Percentiles rank a stretch among this genome's conserved stretches.
These are phyloP conservation scores for Taxidea taxus DNA, from an alignment of 2,113 vertebrate species.

Conservation along the genomic window DNA sequence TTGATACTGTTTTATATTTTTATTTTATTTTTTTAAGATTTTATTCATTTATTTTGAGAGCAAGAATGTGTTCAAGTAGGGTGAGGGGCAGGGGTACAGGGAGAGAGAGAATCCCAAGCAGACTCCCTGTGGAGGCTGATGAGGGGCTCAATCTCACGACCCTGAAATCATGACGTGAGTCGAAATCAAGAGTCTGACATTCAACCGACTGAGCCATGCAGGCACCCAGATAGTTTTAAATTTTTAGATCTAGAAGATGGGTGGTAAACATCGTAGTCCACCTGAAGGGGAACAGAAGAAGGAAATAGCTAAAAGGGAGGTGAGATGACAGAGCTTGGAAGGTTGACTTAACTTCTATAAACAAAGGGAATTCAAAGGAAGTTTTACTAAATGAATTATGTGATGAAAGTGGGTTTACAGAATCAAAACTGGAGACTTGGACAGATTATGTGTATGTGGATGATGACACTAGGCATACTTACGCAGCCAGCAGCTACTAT, in stretches of 20 bases:
- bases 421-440: not conserved
- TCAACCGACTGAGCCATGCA: not conserved
- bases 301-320: not conserved
- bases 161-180: not conserved
- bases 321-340: not conserved
- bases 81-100: not conserved
- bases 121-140: not conserved
- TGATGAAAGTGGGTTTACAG: not conserved
- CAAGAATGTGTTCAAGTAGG: not conserved
- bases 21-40: not conserved
- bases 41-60: not conserved
- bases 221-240: not conserved
- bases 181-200: not conserved
- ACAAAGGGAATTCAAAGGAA: not conserved
- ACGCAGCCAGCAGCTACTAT: not conserved
- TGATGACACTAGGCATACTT: slow-evolving; percentile 23
- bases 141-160: not conserved
- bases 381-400: not conserved
- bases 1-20: not conserved
- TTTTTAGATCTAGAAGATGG: not conserved
- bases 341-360: slow-evolving; percentile 24
- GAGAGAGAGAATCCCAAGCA: not conserved
- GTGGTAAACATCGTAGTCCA: not conserved
- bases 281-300: not conserved
- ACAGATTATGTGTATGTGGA: not conserved